Conservation (phyloP, 2,797 vertebrate species). For the Natrix natrix region DNA sequence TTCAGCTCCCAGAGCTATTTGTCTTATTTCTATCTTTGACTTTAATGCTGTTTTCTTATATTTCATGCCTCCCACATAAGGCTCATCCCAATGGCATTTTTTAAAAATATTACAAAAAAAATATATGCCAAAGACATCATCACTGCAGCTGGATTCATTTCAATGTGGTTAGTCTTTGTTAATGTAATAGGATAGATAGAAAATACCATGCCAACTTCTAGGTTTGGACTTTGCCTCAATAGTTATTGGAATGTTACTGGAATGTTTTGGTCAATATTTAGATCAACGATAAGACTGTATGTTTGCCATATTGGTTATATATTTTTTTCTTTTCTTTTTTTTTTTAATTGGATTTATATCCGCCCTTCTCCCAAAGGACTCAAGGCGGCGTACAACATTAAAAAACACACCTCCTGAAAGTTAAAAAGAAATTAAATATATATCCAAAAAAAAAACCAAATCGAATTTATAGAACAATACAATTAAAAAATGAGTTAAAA, state of each 20-base stretch:
- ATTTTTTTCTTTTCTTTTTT: too few species aligned
- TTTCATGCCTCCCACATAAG: neutral
- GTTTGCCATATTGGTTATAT: too few species aligned
- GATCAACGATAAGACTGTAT: neutral
- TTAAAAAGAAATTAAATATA: too few species aligned
- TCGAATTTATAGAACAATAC: too few species aligned
- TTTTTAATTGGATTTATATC: too few species aligned
- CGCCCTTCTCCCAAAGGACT: too few species aligned
- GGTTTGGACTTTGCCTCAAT: neutral
- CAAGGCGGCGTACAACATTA: too few species aligned
- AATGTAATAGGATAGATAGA: neutral
- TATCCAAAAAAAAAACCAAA: too few species aligned
- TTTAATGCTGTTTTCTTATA: neutral
- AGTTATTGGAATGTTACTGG: neutral
- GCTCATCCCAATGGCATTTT: neutral
- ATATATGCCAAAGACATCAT: neutral
- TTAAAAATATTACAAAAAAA: neutral
- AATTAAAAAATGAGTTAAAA: too few species aligned
- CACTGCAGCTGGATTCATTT: conserved; percentile 3
- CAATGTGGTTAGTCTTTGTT: neutral
- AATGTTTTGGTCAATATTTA: neutral
- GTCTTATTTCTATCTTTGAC: conserved; percentile 9
- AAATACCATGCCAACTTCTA: neutral
- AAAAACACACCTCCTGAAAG: too few species aligned
- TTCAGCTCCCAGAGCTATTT: neutral